These are phyloP conservation scores for Vanessa tameamea DNA, from an alignment of 1,140 invertebrate genomes.

Conservation along the genomic window DNA sequence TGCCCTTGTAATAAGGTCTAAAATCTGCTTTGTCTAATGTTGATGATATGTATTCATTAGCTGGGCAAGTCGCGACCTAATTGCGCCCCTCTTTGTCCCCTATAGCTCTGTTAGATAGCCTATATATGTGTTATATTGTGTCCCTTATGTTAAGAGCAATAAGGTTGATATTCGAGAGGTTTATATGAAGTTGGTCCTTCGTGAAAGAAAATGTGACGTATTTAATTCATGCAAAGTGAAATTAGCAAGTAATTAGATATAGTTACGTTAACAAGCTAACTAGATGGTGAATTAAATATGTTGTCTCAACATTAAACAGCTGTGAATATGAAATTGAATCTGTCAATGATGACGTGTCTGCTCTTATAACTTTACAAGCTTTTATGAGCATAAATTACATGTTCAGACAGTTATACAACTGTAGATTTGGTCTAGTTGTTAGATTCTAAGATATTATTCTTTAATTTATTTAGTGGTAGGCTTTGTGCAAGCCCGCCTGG, in stretches of 20 bases:
- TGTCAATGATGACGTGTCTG: not conserved
- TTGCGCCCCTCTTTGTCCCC: conserved; percentile 17
- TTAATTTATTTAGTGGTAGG: too few species aligned
- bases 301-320: not conserved
- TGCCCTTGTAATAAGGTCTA: conserved; percentile 23
- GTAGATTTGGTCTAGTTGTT: too few species aligned
- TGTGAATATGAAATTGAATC: not conserved
- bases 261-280: conserved; percentile 23
- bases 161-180: not conserved
- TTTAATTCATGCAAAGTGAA: conserved; percentile 13
- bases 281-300: conserved; percentile 19
- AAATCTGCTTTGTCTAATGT: conserved; percentile 30
- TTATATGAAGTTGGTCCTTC: not conserved
- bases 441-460: too few species aligned
- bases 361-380: too few species aligned
- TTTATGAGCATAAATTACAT: too few species aligned
- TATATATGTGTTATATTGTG: conserved; percentile 3
- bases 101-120: not conserved
- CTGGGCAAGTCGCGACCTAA: conserved; percentile 33
- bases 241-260: conserved; percentile 19
- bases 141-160: not conserved
- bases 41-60: conserved; percentile 38
- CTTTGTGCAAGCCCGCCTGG: too few species aligned
- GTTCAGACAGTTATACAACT: too few species aligned
- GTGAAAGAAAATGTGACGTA: conserved; percentile 14